A percentile compares a stretch with the other conserved stretches of the same genome.
These are phyloP conservation scores for Nyctalus aviator DNA, from an alignment of 2,797 vertebrate species.

Conservation along the genomic window DNA sequence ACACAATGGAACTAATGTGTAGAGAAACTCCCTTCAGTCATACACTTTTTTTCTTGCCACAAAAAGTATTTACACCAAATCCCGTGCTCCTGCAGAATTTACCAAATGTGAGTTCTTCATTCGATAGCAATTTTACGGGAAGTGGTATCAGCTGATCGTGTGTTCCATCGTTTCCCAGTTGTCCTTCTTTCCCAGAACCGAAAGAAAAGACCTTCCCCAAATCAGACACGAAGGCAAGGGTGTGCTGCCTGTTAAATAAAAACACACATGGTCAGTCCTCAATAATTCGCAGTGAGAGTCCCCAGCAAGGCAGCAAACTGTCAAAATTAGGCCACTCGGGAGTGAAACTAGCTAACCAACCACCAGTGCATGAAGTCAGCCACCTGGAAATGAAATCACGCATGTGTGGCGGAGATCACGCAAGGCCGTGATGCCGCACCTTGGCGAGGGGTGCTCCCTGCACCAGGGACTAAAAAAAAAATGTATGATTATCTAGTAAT, in stretches of 20 bases:
- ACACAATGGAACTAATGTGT: neutral
- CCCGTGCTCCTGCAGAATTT: neutral
- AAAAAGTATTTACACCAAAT: neutral
- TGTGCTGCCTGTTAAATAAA: constrained; percentile 88
- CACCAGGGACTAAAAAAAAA: neutral
- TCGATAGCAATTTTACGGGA: constrained; percentile 83
- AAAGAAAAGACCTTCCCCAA: constrained; percentile 90
- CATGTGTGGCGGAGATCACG: neutral
- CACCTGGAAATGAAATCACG: neutral
- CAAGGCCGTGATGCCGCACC: neutral
- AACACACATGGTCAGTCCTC: neutral
- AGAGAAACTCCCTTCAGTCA: neutral
- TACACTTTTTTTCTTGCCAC: neutral
- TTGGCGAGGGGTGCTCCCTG: neutral
- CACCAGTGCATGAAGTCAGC: neutral
- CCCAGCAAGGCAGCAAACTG: neutral
- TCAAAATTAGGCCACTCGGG: neutral
- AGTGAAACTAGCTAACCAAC: neutral
- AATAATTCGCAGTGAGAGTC: neutral
- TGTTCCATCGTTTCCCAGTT: constrained; percentile 85
- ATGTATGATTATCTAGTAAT: neutral
- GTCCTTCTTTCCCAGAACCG: constrained; percentile 88
- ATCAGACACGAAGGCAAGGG: constrained; percentile 87
- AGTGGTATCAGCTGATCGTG: constrained; percentile 87
- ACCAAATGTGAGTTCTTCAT: constrained; percentile 72